These are phyloP conservation scores for Cenopis cana DNA, from an alignment of 2,888 invertebrate genomes.

Conservation along the genomic window DNA sequence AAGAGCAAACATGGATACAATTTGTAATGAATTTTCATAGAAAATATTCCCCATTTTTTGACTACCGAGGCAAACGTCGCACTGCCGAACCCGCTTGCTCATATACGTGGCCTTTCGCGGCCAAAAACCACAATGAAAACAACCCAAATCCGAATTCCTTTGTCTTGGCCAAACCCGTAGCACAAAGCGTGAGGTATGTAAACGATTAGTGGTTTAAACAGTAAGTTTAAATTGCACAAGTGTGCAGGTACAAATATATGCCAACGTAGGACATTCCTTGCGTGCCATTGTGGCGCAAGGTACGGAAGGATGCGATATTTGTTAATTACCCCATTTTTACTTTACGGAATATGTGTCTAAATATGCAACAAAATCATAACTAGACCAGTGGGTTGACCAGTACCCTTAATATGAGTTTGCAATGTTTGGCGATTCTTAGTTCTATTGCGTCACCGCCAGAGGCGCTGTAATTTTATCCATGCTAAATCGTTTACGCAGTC, in stretches of 20 bases:
- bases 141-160: constrained; percentile 18
- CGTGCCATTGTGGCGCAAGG: constrained; percentile 61
- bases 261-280: constrained; percentile 64
- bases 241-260: constrained; percentile 52
- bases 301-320: constrained; percentile 40
- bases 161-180: constrained; percentile 13
- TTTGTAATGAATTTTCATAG: too few species aligned
- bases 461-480: too few species aligned
- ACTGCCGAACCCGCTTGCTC: too few species aligned
- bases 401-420: too few species aligned
- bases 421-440: too few species aligned
- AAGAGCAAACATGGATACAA: too few species aligned
- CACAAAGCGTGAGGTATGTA: constrained; percentile 34
- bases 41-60: too few species aligned
- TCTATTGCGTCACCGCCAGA: too few species aligned
- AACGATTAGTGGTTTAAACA: constrained; percentile 56
- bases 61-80: too few species aligned
- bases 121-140: not conserved
- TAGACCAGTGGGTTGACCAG: too few species aligned
- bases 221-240: constrained; percentile 52
- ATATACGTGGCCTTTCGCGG: too few species aligned
- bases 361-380: not conserved
- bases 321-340: not conserved
- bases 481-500: too few species aligned
- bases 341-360: not conserved